A percentile compares a stretch with the other conserved stretches of the same genome.
These are phyloP conservation scores for Diarsia mendica DNA, from an alignment of 2,888 invertebrate species.

Conservation along the genomic window DNA sequence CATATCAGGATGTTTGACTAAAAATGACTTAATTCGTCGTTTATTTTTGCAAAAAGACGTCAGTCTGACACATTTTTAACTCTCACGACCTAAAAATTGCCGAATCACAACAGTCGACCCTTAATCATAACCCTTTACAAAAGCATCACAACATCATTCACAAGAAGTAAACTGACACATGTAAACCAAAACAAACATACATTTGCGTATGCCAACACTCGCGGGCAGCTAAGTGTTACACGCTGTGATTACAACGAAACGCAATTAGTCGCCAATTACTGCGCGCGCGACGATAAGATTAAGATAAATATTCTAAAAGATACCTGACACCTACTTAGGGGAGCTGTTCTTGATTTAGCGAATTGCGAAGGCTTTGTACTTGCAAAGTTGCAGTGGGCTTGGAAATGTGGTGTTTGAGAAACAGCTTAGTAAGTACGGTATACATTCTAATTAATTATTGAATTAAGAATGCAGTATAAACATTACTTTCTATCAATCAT, in stretches of 20 bases:
- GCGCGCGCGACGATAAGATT: constrained; percentile 80
- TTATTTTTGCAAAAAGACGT: neutral
- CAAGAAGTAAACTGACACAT: constrained; percentile 62
- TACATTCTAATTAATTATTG: neutral
- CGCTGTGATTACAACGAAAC: constrained; percentile 86
- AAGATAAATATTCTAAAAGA: constrained; percentile 82
- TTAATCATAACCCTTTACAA: neutral
- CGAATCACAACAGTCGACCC: neutral
- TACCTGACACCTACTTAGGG: constrained; percentile 82
- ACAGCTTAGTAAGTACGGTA: neutral
- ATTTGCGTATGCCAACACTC: constrained; percentile 65
- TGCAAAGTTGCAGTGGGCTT: constrained; percentile 36
- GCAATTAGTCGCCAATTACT: constrained; percentile 87
- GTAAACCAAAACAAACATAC: constrained; percentile 65
- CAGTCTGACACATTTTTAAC: too few species aligned
- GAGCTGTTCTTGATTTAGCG: constrained; percentile 61
- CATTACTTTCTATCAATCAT: too few species aligned
- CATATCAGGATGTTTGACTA: constrained; percentile 26
- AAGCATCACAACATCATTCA: constrained; percentile 12
- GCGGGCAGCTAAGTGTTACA: constrained; percentile 70
- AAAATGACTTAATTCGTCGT: neutral
- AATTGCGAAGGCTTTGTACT: constrained; percentile 12
- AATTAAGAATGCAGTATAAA: neutral
- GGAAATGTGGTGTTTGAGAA: neutral
- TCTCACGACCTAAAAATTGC: too few species aligned